Evolutionary conservation across 1,140 invertebrate genomes (phyloP), one percentile per base, ranked within the genome.

Genomic region (Drosophila ogumai): DNA sequence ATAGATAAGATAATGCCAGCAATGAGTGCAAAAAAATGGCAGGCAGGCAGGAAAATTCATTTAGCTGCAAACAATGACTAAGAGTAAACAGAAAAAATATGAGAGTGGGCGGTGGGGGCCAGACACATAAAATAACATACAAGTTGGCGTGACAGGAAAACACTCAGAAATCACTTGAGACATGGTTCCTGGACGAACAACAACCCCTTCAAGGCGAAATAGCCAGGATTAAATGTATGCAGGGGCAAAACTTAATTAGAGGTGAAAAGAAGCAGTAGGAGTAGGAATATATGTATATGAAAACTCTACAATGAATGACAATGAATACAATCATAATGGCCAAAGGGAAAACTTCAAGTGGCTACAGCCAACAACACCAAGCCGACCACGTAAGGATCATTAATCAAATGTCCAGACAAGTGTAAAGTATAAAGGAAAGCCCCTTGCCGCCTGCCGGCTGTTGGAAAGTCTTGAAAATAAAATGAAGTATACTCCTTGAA

Each of bases 351-450:
- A 72, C 59, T 60, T 69, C 58, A 64, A 81, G 74, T 52, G 60
- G 49, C 58, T 57, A 75, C 47, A 61, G 56, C 15, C 38, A 40
- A 41, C 40, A 61, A 43, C 54, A 44, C 36, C 57, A 17, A 28
- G 34, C 25, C 41, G 40, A 40, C 60, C 85, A 90, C 85, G 74
- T 79, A 90, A 90, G 85, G 78, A 90, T 90, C 85, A 90, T 90
- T 90, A 90, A 90, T 90, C 85, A 90, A 90, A 90, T 90, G 85
- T 90, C 85, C 85, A 90, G 85, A 90, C 85, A 85, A 90, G 84
- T 85, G 81, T 90, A 86, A 86, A 86, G 82, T 79, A 86, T 79
- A 64, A 86, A 66, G 40, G 76, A 52, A 55, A 74, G 68, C 22
- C 75, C 34, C 40, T 8, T 1, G 64, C 44, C 19, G 22, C 54